Evolutionary conservation across 2,888 invertebrate species (phyloP), one percentile per base, ranked within the genome.

Genomic region (Empis livida): DNA sequence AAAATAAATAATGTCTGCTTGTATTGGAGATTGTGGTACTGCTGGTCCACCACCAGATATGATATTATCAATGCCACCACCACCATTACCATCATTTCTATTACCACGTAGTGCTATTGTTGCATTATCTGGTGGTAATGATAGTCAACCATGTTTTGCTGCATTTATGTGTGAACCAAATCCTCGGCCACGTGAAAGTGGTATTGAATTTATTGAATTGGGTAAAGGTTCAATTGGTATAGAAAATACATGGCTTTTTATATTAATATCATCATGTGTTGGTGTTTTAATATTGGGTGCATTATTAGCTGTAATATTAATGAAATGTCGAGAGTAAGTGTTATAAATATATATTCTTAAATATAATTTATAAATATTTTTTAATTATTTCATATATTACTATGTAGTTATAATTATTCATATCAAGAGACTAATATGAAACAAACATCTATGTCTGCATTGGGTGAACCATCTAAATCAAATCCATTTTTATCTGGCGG

Each of bases 181-280:
- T 16, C 70, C 70, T 47, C 71, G 71, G 56, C 73, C 74, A 53
- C 69, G 70, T 23, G 76, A 77, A 51, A 76, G 75, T 57, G 82
- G 82, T 5, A 80, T 84, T 39, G 87, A 87, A 63, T 85, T 82
- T 60, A 80, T 88, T 56, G 89, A 89, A 63, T 73, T 89, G 56
- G 82, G 87, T 1, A 83, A 83, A 73, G 62, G 63, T 49, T 58
- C 60, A 13, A 61, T 60, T 17, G 59, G 62, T 10, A 55, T 66
- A 47, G 87, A 87, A 56, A 86, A 88, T 64, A 85, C 89, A 1
- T 90, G 89, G 89, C 75, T 89, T 45, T 72, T 88, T 54, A 80
- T 87, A 39, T 67, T 88, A 50, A 82, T 87, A 58, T 83, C 84
- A 0, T 86, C 85, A 48, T 84, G 86, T 60, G 78, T 87, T 55